Evolutionary conservation across 2,888 invertebrate genomes (phyloP), one percentile per base, ranked within the genome.

Genomic region (Leucoma salicis): DNA sequence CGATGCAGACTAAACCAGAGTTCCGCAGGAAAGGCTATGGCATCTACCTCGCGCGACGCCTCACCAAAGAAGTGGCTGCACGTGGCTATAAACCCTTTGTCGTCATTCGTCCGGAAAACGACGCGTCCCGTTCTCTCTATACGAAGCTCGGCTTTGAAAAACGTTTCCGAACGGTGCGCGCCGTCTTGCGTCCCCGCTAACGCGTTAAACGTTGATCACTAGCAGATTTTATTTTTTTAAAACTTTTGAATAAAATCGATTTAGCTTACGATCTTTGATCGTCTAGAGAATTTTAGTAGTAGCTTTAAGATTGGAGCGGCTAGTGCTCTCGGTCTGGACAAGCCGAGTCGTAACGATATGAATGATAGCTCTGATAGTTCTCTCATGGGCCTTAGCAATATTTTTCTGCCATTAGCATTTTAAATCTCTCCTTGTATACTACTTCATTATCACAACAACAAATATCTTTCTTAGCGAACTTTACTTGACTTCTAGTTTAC

Each of bases 1-100:
- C 96, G 36, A 96, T 96, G 96, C 96, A 96, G 84, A 96, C 96
- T 42, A 92, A 93, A 67, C 94, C 94, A 35, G 93, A 94, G 77
- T 93, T 92, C 79, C 92, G 94, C 51, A 90, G 87, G 55, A 94
- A 94, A 85, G 94, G 94, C 73, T 94, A 94, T 80, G 95, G 95
- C 57, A 94, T 94, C 55, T 93, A 93, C 67, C 88, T 95, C 59
- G 95, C 95, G 42, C 92, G 92, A 66, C 91, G 91, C 48, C 89
- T 94, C 50, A 93, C 93, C 41, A 89, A 91, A 65, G 91, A 92
- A 60, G 93, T 94, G 33, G 92, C 92, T 31, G 92, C 93, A 39
- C 91, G 94, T 40, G 94, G 96, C 53, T 96, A 96, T 83, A 92
- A 93, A 67, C 96, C 96, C 44, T 96, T 95, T 83, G 96, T 96